These are phyloP conservation scores for Teinopalpus imperialis DNA, from an alignment of 2,888 invertebrate species.

Conservation along the genomic window DNA sequence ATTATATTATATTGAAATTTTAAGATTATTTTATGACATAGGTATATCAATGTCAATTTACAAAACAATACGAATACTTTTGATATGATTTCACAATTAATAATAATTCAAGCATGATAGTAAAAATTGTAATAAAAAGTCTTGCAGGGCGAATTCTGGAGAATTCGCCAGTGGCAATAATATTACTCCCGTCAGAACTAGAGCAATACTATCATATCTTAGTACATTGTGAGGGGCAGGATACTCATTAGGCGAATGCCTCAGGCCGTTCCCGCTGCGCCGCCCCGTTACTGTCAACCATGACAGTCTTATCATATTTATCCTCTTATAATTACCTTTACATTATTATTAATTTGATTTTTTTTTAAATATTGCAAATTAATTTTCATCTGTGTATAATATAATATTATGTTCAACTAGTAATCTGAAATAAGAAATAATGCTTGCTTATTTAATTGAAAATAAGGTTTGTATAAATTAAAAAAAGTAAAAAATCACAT, in stretches of 20 bases:
- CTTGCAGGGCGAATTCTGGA: slow-evolving; percentile 17
- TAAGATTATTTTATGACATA: no score
- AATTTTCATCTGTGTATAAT: not conserved
- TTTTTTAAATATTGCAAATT: slow-evolving; percentile 32
- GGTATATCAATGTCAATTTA: no score
- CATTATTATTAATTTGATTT: not conserved
- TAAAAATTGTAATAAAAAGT: slow-evolving; percentile 8
- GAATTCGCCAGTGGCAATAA: slow-evolving; percentile 17
- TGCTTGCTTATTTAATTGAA: no score
- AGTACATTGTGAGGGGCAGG: slow-evolving; percentile 38
- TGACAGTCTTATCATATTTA: slow-evolving; percentile 23
- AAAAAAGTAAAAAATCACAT: no score
- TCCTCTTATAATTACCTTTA: slow-evolving; percentile 21
- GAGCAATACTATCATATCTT: slow-evolving; percentile 25
- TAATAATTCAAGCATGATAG: no score
- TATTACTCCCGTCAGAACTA: slow-evolving; percentile 22
- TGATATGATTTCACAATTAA: no score
- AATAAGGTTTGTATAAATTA: no score
- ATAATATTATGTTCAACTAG: no score
- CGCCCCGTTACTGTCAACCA: slow-evolving; percentile 23
- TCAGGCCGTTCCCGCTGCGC: slow-evolving; percentile 29
- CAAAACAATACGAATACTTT: no score
- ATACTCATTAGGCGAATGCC: slow-evolving; percentile 39
- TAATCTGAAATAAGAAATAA: no score
- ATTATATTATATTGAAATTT: no score